Base-by-base conservation (phyloP, 2,113 vertebrate genomes). In the Takifugu bimaculatus region DNA sequence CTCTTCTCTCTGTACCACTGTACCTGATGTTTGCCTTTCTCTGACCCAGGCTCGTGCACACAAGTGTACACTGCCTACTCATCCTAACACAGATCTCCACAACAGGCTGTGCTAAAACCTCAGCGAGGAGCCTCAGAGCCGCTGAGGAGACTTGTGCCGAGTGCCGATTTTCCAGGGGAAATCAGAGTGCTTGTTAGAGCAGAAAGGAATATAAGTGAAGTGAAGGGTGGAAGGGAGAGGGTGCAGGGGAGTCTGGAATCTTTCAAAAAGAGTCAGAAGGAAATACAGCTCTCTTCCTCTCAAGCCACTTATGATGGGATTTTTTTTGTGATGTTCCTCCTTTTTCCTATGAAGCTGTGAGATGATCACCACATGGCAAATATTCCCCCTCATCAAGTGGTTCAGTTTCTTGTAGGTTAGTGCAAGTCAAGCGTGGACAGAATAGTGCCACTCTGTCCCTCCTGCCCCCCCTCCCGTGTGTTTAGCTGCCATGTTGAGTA, bases 81-180 rank as follows among this genome's bases (percentile, higher is more conserved):
- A 49, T 51, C 20, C 14, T 29, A 63, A 10, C 25, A 35, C 55
- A 50, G 14, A 10, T 49, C 49, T 50, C 60, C 44, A 54, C 27
- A 60, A 52, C 25, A 15, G 28, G 58, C 57, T 29, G 61, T 58
- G 66, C 80, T 75, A 74, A 79, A 84, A 57, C 54, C 58, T 56
- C 60, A 63, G 75, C 63, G 26, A 60, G 71, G 68, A 54, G 60
- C 59, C 72, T 68, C 75, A 63, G 10, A 68, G 71, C 49, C 57
- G 60, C 61, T 13, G 35, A 70, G 70, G 65, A 76, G 61, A 64
- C 74, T 83, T 82, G 77, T 73, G 35, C 35, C 75, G 79, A 76
- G 69, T 76, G 83, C 72, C 74, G 83, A 85, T 86, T 88, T 90
- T 86, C 76, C 84, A 75, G 71, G 70, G 78, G 77, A 83, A 85